Percentiles rank a stretch among this genome's conserved stretches.
These are phyloP conservation scores for Tipula unca DNA, from an alignment of 2,888 invertebrate genomes.

Conservation along the genomic window DNA sequence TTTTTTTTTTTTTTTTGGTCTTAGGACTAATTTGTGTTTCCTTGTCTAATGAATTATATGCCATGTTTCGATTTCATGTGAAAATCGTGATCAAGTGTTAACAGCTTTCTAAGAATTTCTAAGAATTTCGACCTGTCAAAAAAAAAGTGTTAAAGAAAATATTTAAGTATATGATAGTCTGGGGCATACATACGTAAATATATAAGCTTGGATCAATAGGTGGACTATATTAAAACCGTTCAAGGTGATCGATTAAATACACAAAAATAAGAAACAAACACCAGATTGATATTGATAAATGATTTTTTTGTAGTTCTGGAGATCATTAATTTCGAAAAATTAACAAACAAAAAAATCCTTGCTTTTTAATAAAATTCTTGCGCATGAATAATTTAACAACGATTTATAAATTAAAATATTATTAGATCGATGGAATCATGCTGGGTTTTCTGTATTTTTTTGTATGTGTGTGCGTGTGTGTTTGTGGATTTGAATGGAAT, in stretches of 20 bases:
- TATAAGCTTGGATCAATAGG: not conserved
- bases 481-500: not conserved
- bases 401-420: not conserved
- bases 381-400: not conserved
- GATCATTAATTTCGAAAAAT: constrained; percentile 14
- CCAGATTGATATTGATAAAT: not conserved
- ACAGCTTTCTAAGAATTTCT: not conserved
- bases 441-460: not conserved
- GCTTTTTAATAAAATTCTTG: not conserved
- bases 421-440: not conserved
- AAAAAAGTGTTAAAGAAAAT: not conserved
- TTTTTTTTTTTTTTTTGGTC: not conserved
- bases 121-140: not conserved
- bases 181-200: not conserved
- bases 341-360: not conserved
- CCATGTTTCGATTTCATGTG: not conserved
- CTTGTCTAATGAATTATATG: not conserved
- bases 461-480: too few relatives aligned
- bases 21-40: constrained; percentile 17
- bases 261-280: not conserved
- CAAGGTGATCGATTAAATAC: not conserved
- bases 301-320: not conserved
- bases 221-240: not conserved
- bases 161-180: not conserved
- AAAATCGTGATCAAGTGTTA: not conserved